phyloP scores from a whole-genome alignment of 2,797 vertebrate species.

The Meriones psammophilus region DNA sequence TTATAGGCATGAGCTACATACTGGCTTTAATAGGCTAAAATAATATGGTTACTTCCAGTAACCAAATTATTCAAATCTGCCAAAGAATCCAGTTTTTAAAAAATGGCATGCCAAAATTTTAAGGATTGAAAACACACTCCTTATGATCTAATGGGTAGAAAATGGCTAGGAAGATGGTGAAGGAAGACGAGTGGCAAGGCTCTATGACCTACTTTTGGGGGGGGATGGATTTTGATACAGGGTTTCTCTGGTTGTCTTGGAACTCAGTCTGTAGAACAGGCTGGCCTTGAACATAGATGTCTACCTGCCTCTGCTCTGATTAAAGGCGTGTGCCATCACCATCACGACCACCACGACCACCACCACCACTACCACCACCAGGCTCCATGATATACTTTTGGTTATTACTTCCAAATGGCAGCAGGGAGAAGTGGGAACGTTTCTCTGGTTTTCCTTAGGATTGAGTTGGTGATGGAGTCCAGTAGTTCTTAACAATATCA shows the following conservation, averaged over 20 bases:
- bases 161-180: background rate
- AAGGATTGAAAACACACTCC: background rate
- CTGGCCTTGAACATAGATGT: background rate
- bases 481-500: background rate
- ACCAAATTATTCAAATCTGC: slow-evolving; percentile 50
- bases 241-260: background rate
- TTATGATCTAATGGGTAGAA: slow-evolving; percentile 10
- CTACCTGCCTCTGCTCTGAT: background rate
- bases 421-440: background rate
- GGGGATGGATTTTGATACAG: background rate
- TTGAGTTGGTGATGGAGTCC: background rate
- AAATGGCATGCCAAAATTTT: background rate
- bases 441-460: background rate
- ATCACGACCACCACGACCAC: background rate
- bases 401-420: slow-evolving; percentile 19
- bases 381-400: background rate
- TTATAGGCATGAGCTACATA: background rate
- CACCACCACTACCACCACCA: background rate
- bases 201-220: background rate
- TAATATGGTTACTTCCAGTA: slow-evolving; percentile 46
- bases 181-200: background rate
- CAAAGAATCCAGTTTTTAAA: slow-evolving; percentile 37
- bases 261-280: background rate
- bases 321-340: background rate
- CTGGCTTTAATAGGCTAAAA: slow-evolving; percentile 55